Evolutionary conservation across 2,113 vertebrate species (phyloP).

Genomic region (Semicossyphus pulcher): DNA sequence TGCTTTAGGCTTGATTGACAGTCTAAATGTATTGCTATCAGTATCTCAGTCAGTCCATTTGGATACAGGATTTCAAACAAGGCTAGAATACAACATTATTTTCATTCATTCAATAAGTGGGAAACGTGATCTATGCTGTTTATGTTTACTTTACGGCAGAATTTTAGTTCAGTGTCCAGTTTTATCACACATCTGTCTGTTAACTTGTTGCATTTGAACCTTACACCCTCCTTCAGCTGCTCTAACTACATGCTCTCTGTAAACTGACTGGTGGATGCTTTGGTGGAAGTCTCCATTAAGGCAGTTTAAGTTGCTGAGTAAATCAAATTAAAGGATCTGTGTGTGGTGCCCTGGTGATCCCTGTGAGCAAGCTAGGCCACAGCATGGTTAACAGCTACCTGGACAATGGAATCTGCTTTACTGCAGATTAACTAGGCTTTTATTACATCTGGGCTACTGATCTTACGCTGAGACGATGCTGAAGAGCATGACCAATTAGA

Average conservation of each 20-base stretch:
- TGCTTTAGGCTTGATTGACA: background rate
- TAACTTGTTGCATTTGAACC: background rate
- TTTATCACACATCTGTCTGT: background rate
- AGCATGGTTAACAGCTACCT: background rate
- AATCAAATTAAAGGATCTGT: slow-evolving; percentile 72
- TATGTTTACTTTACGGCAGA: background rate
- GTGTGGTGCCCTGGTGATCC: slow-evolving; percentile 21
- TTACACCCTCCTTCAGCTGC: background rate
- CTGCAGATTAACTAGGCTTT: background rate
- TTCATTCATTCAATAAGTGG: too few relatives aligned
- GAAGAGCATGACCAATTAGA: background rate
- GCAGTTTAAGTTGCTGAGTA: slow-evolving; percentile 47
- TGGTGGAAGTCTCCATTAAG: slow-evolving; percentile 31
- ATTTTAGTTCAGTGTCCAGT: background rate
- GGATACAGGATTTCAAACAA: background rate
- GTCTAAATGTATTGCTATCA: background rate
- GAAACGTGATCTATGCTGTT: too few relatives aligned
- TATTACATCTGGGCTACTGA: slow-evolving; percentile 15
- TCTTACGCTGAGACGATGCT: background rate
- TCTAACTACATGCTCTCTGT: background rate
- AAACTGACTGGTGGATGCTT: slow-evolving; percentile 6
- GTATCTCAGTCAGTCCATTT: background rate
- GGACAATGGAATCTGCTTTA: slow-evolving; percentile 11
- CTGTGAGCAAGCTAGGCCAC: slow-evolving; percentile 7
- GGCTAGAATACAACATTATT: too few relatives aligned